Conservation (phyloP, 1,140 invertebrate species). For the Halesus radiatus region DNA sequence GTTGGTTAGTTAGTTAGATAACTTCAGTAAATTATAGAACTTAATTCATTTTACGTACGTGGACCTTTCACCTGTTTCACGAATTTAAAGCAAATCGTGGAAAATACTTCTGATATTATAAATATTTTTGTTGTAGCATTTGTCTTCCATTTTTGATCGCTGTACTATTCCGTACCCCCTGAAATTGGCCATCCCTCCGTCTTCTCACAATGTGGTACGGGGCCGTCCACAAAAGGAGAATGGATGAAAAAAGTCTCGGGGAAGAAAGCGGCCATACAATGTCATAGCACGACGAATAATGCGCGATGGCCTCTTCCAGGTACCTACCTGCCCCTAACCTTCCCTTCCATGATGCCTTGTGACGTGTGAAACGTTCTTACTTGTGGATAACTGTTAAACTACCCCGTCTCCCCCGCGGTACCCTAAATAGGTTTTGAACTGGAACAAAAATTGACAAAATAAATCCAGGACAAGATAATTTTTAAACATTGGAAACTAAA, state of each 20-base stretch:
- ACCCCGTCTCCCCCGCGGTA: background rate
- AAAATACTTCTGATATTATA: no score
- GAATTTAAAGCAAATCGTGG: no score
- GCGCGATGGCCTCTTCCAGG: slow-evolving; percentile 52
- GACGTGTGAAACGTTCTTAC: background rate
- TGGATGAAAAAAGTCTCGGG: slow-evolving; percentile 38
- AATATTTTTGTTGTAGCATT: background rate
- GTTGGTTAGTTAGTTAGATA: no score
- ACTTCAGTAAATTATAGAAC: no score
- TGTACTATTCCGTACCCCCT: slow-evolving; percentile 33
- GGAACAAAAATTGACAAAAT: no score
- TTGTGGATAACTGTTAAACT: background rate
- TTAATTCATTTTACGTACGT: no score
- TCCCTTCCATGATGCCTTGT: background rate
- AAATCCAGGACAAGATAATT: no score
- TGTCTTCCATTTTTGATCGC: slow-evolving; percentile 9
- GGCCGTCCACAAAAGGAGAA: slow-evolving; percentile 29
- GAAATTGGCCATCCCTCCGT: slow-evolving; percentile 22
- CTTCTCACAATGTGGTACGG: slow-evolving; percentile 35
- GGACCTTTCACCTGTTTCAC: no score
- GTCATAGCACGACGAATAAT: slow-evolving; percentile 50
- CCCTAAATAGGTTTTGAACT: no score
- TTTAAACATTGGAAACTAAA: no score
- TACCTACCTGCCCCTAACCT: slow-evolving; percentile 26
- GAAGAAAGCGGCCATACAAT: slow-evolving; percentile 50